Conservation (phyloP, 2,888 invertebrate genomes). For the Sarcophaga variegata region DNA sequence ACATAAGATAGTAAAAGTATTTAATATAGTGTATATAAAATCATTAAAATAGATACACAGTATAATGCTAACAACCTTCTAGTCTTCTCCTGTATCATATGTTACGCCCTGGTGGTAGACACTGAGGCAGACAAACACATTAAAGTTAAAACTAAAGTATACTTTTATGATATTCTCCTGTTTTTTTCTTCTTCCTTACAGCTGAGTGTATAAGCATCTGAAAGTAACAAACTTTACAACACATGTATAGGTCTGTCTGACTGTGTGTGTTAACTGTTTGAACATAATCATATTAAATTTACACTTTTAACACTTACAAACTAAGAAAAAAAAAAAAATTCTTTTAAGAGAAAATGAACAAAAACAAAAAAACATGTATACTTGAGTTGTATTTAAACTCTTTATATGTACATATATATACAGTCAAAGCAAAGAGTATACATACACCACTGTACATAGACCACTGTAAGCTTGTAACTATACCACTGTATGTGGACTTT, state of each 20-base stretch:
- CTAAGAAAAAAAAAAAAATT: not conserved
- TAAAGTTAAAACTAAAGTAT: not conserved
- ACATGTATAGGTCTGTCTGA: not conserved
- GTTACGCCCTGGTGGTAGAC: slow-evolving; percentile 9
- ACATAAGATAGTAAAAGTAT: slow-evolving; percentile 2
- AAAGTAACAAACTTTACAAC: slow-evolving; percentile 31
- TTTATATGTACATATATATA: not conserved
- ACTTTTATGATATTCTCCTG: not conserved
- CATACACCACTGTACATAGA: not conserved
- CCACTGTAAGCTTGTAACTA: slow-evolving; percentile 44
- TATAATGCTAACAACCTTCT: not conserved
- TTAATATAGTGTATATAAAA: slow-evolving; percentile 30
- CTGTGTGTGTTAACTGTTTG: slow-evolving; percentile 50
- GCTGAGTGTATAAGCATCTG: slow-evolving; percentile 16
- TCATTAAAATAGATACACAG: slow-evolving; percentile 42
- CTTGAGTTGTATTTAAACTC: slow-evolving; percentile 47
- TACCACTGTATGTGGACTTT: not conserved
- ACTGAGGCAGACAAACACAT: not conserved
- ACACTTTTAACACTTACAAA: slow-evolving; percentile 63
- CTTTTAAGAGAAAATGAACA: slow-evolving; percentile 26
- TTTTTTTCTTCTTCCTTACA: not conserved
- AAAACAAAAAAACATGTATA: not conserved
- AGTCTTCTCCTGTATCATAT: too few relatives aligned
- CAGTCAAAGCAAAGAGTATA: not conserved
- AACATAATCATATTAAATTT: slow-evolving; percentile 67